These are phyloP conservation scores for Clepsis dumicolana DNA, from an alignment of 2,888 invertebrate species.

Conservation along the genomic window DNA sequence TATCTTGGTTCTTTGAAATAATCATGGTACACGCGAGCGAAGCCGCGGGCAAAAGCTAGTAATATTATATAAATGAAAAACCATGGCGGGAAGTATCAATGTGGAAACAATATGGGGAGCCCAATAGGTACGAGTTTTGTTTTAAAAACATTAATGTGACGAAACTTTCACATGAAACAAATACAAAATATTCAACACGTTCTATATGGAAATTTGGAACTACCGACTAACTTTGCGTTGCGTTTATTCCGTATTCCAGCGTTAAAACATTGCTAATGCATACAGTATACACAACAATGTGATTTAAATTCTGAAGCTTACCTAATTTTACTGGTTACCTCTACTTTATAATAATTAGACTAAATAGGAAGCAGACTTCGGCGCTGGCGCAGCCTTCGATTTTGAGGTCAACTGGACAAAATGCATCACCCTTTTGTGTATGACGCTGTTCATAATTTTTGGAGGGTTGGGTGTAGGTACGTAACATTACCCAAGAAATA, in stretches of 20 bases:
- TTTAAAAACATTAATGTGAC: not conserved
- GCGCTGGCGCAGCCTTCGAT: too few relatives aligned
- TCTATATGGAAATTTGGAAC: constrained; percentile 33
- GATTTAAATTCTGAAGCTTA: not conserved
- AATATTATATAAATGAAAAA: too few relatives aligned
- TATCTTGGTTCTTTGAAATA: too few relatives aligned
- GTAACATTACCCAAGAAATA: not conserved
- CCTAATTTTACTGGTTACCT: not conserved
- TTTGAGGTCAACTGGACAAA: too few relatives aligned
- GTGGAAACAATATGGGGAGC: too few relatives aligned
- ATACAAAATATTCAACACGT: constrained; percentile 30
- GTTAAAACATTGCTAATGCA: constrained; percentile 31
- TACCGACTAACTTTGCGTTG: constrained; percentile 18
- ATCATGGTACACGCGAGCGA: too few relatives aligned
- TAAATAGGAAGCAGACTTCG: too few relatives aligned
- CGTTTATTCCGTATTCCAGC: constrained; percentile 24
- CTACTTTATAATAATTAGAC: not conserved
- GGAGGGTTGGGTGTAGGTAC: too few relatives aligned
- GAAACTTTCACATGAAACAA: constrained; percentile 5
- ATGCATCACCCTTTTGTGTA: too few relatives aligned
- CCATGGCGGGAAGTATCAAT: too few relatives aligned
- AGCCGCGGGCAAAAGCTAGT: too few relatives aligned
- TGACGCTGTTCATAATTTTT: too few relatives aligned
- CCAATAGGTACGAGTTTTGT: not conserved
- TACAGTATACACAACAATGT: constrained; percentile 16